Percentiles rank a stretch among this genome's conserved stretches.
Evolutionary conservation across 2,113 vertebrate genomes (phyloP).

Genomic region (Grallaria varia): DNA sequence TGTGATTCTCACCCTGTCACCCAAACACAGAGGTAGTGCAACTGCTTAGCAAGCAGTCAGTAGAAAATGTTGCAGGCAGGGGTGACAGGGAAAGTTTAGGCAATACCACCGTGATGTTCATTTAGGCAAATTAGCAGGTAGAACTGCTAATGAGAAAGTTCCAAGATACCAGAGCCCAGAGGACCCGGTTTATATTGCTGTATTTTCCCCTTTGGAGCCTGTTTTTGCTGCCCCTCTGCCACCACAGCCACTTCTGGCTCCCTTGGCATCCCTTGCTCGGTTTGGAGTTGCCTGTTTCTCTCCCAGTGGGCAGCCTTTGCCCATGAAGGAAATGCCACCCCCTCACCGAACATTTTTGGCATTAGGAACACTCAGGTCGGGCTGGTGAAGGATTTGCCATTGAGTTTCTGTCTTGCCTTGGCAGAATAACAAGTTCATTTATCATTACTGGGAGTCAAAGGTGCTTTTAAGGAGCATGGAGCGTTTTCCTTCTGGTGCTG

Average conservation of each 20-base stretch:
- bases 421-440: not conserved
- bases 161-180: not conserved
- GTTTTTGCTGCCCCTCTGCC: not conserved
- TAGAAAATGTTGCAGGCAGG: not conserved
- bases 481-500: not conserved
- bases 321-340: not conserved
- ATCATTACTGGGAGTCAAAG: not conserved
- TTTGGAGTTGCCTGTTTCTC: not conserved
- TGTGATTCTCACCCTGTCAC: not conserved
- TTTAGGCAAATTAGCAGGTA: not conserved
- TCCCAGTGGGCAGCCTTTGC: not conserved
- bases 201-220: not conserved
- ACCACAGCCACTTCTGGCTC: not conserved
- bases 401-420: not conserved
- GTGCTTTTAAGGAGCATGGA: constrained; percentile 5
- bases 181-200: not conserved
- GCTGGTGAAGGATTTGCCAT: not conserved
- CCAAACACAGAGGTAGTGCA: not conserved
- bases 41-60: not conserved
- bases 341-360: not conserved
- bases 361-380: not conserved
- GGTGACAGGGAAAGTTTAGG: not conserved
- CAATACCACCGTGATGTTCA: not conserved
- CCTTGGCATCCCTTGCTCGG: not conserved
- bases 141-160: not conserved